Conservation (phyloP, 2,113 vertebrate species). For the Myotis lucifugus region DNA sequence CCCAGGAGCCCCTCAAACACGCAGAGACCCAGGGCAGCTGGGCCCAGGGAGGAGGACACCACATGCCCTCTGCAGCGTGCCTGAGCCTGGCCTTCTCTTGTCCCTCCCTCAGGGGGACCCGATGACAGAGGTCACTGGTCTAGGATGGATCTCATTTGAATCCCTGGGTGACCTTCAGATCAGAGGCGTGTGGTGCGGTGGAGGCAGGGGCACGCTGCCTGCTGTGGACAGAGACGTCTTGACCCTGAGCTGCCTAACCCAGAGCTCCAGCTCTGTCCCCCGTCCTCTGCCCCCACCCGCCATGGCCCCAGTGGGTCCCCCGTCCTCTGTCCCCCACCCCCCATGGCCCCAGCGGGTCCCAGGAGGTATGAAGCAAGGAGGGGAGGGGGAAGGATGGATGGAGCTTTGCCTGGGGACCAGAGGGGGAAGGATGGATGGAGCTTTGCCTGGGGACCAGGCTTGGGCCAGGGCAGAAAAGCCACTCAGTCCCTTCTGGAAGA, state of each 20-base stretch:
- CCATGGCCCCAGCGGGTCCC: too few relatives aligned
- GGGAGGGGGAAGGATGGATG: neutral
- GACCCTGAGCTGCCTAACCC: too few relatives aligned
- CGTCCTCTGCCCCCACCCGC: too few relatives aligned
- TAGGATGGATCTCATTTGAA: rapidly evolving
- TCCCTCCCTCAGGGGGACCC: neutral
- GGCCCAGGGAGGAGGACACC: neutral
- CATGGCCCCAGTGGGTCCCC: too few relatives aligned
- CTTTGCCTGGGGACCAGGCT: neutral
- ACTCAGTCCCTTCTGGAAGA: neutral
- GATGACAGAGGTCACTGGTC: neutral
- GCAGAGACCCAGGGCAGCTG: rapidly evolving
- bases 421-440: neutral
- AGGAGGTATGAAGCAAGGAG: too few relatives aligned
- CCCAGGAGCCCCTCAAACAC: neutral
- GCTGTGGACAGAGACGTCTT: neutral
- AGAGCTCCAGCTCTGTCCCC: too few relatives aligned
- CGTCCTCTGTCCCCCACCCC: rapidly evolving
- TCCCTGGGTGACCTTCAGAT: neutral
- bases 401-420: neutral
- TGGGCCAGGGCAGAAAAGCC: neutral
- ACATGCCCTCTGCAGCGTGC: too few relatives aligned
- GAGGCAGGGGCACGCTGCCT: rapidly evolving
- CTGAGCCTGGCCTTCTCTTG: neutral
- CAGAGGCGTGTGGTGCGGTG: rapidly evolving